These are phyloP conservation scores for Zaprionus lachaisei DNA, from an alignment of 1,140 invertebrate genomes.

Conservation along the genomic window DNA sequence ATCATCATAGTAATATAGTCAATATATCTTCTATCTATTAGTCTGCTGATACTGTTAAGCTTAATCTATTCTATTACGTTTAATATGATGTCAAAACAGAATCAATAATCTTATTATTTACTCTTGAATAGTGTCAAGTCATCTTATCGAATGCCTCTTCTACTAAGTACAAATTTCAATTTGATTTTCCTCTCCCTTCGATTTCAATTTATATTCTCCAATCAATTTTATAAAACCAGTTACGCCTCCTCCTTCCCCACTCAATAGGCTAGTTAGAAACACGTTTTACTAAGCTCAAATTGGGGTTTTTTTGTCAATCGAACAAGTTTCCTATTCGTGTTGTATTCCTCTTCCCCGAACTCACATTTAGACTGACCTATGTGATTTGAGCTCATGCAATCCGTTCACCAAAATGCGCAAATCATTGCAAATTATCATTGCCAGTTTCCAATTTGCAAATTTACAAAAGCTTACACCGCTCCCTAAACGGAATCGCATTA, in stretches of 20 bases:
- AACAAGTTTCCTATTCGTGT: constrained; percentile 7
- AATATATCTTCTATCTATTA: too few species aligned
- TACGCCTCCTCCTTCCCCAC: background rate
- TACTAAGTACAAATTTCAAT: background rate
- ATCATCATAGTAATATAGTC: too few species aligned
- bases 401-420: constrained; percentile 2
- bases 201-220: background rate
- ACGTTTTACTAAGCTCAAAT: constrained; percentile 1
- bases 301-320: constrained; percentile 1
- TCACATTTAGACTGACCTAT: constrained; percentile 9
- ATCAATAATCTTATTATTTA: background rate
- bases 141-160: background rate
- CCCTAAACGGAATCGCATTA: constrained; percentile 7
- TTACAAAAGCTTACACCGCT: constrained; percentile 4
- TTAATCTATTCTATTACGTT: too few species aligned
- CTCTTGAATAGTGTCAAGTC: background rate
- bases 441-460: background rate
- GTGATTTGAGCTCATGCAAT: constrained; percentile 15
- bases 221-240: background rate
- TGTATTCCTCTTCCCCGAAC: background rate
- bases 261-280: background rate
- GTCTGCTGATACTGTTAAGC: too few species aligned
- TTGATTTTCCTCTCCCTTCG: background rate
- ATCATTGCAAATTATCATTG: constrained; percentile 21
- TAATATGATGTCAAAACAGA: background rate